Evolutionary conservation across 92 coral and sea anemone species (phyloP).

Genomic region (Siderastrea radians): DNA sequence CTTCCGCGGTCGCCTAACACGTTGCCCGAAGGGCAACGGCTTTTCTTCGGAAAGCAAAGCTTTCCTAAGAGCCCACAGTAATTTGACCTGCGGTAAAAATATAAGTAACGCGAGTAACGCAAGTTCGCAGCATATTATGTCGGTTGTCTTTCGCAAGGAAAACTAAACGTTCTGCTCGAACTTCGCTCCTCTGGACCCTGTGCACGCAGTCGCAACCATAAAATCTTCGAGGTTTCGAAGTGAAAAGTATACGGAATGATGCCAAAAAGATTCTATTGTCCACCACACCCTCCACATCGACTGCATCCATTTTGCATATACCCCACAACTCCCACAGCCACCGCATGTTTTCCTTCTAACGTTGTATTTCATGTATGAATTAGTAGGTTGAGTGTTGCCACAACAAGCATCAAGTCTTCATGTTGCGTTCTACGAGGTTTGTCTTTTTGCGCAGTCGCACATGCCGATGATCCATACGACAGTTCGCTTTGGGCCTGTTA

Average conservation of each 20-base stretch:
- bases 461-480: conserved; percentile 34
- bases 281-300: conserved; percentile 26
- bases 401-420: conserved; percentile 49
- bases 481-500: conserved; percentile 10
- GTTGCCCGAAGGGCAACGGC: no score
- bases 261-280: background rate
- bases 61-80: no score
- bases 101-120: no score
- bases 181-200: no score
- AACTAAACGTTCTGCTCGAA: no score
- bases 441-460: background rate
- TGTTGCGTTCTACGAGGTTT: conserved; percentile 52
- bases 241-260: no score
- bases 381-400: conserved; percentile 72
- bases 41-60: no score
- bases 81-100: no score
- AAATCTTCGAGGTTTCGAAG: no score
- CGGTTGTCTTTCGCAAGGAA: no score
- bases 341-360: conserved; percentile 29
- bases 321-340: conserved; percentile 31
- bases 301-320: conserved; percentile 16
- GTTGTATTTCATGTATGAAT: conserved; percentile 38
- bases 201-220: background rate
- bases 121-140: no score
- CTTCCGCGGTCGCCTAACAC: no score